phyloP scores from a whole-genome alignment of 2,797 vertebrate species.

The Nannoperca australis region DNA sequence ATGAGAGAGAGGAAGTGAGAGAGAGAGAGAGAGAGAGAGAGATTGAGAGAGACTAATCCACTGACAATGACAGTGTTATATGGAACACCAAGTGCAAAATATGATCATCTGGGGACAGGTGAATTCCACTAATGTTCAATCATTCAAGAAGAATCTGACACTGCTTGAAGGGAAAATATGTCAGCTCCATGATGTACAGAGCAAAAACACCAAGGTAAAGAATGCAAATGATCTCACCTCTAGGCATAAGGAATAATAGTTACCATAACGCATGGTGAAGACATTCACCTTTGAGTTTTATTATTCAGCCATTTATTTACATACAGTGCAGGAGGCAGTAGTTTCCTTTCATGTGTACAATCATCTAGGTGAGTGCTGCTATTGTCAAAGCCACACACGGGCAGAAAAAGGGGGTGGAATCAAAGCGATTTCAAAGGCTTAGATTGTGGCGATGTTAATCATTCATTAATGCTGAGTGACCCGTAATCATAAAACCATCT shows the following conservation, averaged over 20 bases:
- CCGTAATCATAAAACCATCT: constrained; percentile 80
- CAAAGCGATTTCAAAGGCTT: constrained; percentile 44
- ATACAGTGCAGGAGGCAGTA: constrained; percentile 10
- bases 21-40: constrained; percentile 26
- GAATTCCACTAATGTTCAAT: constrained; percentile 66
- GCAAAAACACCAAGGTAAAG: constrained; percentile 44
- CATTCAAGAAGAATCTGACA: constrained; percentile 61
- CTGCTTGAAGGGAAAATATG: constrained; percentile 56
- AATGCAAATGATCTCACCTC: constrained; percentile 53
- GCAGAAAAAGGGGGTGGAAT: constrained; percentile 15
- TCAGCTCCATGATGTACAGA: constrained; percentile 51
- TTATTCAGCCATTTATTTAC: not conserved
- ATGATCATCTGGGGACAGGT: constrained; percentile 72
- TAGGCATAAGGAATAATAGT: constrained; percentile 26
- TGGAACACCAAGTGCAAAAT: constrained; percentile 68
- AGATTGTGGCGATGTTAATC: constrained; percentile 63
- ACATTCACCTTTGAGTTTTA: constrained; percentile 22
- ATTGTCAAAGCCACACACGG: constrained; percentile 20
- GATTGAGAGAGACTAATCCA: constrained; percentile 50
- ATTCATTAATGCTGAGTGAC: constrained; percentile 76
- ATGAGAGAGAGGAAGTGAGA: not conserved
- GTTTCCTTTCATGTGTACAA: constrained; percentile 4
- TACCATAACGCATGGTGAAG: constrained; percentile 30
- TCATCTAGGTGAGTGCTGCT: constrained; percentile 15
- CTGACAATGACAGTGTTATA: constrained; percentile 55